A percentile compares a stretch with the other conserved stretches of the same genome.
phyloP scores from a whole-genome alignment of 2,888 invertebrate genomes.

The Phortica okadai region DNA sequence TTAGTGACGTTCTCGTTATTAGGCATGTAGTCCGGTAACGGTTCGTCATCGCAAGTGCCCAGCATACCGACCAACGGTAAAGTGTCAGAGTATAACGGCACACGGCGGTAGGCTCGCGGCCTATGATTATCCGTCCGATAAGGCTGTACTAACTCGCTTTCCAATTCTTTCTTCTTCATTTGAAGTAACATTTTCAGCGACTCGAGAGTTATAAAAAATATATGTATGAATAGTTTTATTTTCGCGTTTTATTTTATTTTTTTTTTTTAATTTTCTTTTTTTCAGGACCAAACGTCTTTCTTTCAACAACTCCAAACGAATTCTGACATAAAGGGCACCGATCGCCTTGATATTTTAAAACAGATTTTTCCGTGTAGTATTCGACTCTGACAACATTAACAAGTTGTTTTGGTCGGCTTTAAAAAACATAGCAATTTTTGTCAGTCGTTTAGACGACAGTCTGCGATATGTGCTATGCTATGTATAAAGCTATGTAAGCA shows the following conservation, averaged over 20 bases:
- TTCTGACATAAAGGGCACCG: not conserved
- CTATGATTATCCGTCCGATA: not conserved
- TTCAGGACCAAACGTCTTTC: not conserved
- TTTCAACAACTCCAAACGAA: not conserved
- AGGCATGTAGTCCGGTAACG: not conserved
- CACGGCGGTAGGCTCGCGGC: not conserved
- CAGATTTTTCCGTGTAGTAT: too few relatives aligned
- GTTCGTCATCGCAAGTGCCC: slow-evolving; percentile 2
- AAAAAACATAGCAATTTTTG: too few relatives aligned
- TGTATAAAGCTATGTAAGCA: too few relatives aligned
- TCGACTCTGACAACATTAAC: not conserved
- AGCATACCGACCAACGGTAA: not conserved
- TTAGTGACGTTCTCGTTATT: too few relatives aligned
- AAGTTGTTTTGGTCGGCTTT: not conserved
- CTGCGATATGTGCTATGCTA: too few relatives aligned
- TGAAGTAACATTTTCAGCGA: not conserved
- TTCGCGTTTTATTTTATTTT: not conserved
- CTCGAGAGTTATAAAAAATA: not conserved
- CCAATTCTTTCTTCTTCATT: not conserved
- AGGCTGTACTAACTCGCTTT: not conserved
- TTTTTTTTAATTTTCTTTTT: not conserved
- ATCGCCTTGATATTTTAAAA: too few relatives aligned
- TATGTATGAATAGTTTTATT: not conserved
- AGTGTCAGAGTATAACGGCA: not conserved
- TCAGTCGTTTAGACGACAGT: too few relatives aligned